Conservation (phyloP, 1,140 invertebrate genomes). For the Calycopis cecrops region DNA sequence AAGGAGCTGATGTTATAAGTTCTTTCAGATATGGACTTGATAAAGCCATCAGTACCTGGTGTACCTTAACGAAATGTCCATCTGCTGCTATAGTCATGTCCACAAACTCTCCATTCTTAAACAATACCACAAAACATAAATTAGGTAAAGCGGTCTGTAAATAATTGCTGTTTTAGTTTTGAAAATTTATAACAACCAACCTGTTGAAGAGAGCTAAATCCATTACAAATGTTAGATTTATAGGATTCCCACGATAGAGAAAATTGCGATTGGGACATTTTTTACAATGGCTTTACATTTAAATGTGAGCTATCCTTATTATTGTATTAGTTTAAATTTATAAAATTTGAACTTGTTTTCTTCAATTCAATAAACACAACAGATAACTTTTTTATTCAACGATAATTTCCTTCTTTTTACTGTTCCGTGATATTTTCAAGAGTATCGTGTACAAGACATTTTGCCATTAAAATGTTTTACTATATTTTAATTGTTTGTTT, state of each 20-base stretch:
- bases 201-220: constrained; percentile 55
- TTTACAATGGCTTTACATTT: constrained; percentile 14
- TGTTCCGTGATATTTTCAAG: too few species aligned
- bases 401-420: too few species aligned
- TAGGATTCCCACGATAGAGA: constrained; percentile 53
- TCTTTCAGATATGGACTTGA: constrained; percentile 86
- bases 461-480: too few species aligned
- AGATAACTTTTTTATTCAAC: too few species aligned
- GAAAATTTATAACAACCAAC: constrained; percentile 27
- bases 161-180: neutral
- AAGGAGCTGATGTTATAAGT: constrained; percentile 84
- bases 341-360: too few species aligned
- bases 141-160: neutral
- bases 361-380: too few species aligned
- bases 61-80: constrained; percentile 83
- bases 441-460: too few species aligned
- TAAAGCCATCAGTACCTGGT: constrained; percentile 84
- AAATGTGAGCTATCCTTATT: neutral
- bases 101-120: constrained; percentile 81
- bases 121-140: constrained; percentile 41
- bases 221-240: constrained; percentile 50
- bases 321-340: too few species aligned
- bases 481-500: too few species aligned
- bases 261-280: constrained; percentile 53
- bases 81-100: constrained; percentile 88